phyloP scores from a whole-genome alignment of 2,797 vertebrate species.

The Odontamblyopus rebecca region DNA sequence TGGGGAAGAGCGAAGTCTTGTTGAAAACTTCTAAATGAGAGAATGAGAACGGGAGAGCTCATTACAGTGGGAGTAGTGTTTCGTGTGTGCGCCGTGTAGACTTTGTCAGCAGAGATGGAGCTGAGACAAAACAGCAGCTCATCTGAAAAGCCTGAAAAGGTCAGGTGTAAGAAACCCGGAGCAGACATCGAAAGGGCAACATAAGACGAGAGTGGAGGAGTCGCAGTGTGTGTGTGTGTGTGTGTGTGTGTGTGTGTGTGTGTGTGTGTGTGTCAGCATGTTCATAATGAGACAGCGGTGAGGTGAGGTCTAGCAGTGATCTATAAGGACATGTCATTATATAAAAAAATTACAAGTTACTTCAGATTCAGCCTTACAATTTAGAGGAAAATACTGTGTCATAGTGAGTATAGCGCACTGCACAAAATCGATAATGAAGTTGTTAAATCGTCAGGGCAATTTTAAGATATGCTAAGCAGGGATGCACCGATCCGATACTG shows the following conservation, averaged over 20 bases:
- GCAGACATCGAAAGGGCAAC: conserved; percentile 39
- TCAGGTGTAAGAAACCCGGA: conserved; percentile 44
- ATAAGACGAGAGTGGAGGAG: conserved; percentile 23
- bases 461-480: too few species aligned
- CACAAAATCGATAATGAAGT: too few species aligned
- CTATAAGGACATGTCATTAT: not conserved
- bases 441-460: too few species aligned
- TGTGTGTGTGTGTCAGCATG: conserved; percentile 36
- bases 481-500: too few species aligned
- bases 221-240: conserved; percentile 10
- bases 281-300: conserved; percentile 42
- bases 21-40: conserved; percentile 12
- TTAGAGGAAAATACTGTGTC: too few species aligned
- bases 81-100: conserved; percentile 27
- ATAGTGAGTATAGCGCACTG: too few species aligned
- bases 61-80: conserved; percentile 21
- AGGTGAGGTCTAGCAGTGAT: not conserved
- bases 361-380: too few species aligned
- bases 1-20: not conserved
- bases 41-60: conserved; percentile 4
- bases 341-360: not conserved
- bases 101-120: conserved; percentile 47
- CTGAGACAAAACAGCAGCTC: conserved; percentile 27
- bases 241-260: conserved; percentile 7
- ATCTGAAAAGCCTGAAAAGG: conserved; percentile 45